These are phyloP conservation scores for Pogona vitticeps DNA, from an alignment of 2,113 vertebrate genomes.

Conservation along the genomic window DNA sequence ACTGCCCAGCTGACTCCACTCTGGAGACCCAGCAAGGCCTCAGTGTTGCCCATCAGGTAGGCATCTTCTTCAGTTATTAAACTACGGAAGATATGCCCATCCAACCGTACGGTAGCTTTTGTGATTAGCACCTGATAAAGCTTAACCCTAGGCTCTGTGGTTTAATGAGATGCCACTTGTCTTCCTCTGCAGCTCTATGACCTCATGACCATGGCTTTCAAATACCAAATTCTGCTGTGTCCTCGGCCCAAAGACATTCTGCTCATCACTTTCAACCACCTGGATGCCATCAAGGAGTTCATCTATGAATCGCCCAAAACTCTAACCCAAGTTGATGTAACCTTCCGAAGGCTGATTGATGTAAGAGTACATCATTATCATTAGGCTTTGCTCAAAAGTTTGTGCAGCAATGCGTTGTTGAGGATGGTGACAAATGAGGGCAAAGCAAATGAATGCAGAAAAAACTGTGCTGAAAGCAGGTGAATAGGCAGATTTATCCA, in stretches of 20 bases:
- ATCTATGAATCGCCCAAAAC: slow-evolving; percentile 87
- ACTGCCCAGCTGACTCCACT: too few relatives aligned
- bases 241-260: slow-evolving; percentile 92
- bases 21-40: too few relatives aligned
- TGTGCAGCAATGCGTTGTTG: neutral
- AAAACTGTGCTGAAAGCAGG: too few relatives aligned
- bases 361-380: slow-evolving; percentile 70
- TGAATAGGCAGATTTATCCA: too few relatives aligned
- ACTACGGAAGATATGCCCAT: neutral
- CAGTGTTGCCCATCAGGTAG: too few relatives aligned
- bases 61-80: too few relatives aligned
- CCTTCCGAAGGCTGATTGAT: slow-evolving; percentile 86
- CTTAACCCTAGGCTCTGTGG: accelerated
- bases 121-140: neutral
- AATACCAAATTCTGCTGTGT: slow-evolving; percentile 95
- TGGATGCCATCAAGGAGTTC: slow-evolving; percentile 96
- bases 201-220: slow-evolving; percentile 99
- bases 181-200: slow-evolving; percentile 88
- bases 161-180: accelerated
- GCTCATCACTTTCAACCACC: slow-evolving; percentile 95
- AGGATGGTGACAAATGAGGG: neutral
- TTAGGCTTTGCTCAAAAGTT: neutral
- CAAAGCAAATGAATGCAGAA: neutral
- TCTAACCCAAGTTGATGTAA: slow-evolving; percentile 92
- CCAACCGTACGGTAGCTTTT: too few relatives aligned